Conservation (phyloP, 2,797 vertebrate species). For the Crocidura indochinensis region DNA sequence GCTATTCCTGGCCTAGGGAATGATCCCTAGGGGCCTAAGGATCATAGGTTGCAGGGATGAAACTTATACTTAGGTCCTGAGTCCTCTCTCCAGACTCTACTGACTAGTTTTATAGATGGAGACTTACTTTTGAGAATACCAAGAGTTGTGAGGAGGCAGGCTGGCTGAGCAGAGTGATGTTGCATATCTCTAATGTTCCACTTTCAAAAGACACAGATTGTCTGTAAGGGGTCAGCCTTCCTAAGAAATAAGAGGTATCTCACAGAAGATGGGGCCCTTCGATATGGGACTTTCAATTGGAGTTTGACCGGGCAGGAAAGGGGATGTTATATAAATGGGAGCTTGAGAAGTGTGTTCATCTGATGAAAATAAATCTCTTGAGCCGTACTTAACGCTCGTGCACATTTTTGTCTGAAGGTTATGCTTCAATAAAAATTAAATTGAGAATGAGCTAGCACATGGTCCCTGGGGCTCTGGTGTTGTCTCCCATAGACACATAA, state of each 20-base stretch:
- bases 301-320: neutral
- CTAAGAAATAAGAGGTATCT: neutral
- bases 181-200: neutral
- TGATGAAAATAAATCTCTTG: conserved; percentile 33
- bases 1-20: no score
- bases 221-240: neutral
- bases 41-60: no score
- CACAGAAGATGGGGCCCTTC: neutral
- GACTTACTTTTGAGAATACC: neutral
- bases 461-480: conserved; percentile 20
- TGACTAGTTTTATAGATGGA: neutral
- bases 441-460: conserved; percentile 54
- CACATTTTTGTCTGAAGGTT: conserved; percentile 18
- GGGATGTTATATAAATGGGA: conserved; percentile 6
- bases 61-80: no score
- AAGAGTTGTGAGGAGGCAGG: no score
- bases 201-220: neutral
- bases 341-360: neutral
- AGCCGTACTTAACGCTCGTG: conserved; percentile 20
- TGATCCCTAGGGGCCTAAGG: no score
- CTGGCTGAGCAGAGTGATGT: no score
- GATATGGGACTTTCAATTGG: neutral
- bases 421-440: conserved; percentile 73
- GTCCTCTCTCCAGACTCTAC: no score
- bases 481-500: neutral